Percentiles rank a stretch among this genome's conserved stretches.
Evolutionary conservation across 92 coral and sea anemone genomes (phyloP).

Genomic region (Micromussa lordhowensis): DNA sequence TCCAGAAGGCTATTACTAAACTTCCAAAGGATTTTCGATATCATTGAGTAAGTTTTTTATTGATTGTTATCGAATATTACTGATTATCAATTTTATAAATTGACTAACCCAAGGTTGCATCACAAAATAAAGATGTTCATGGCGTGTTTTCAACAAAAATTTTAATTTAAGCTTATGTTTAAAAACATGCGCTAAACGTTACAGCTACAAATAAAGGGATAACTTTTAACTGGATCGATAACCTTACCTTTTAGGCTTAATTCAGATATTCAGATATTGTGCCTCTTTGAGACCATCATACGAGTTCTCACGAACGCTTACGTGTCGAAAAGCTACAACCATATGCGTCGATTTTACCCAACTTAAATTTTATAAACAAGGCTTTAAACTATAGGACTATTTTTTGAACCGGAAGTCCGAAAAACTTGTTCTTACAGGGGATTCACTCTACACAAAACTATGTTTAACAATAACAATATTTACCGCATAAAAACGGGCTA

Average conservation of each 20-base stretch:
- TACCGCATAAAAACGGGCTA: too few relatives aligned
- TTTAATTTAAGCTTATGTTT: too few relatives aligned
- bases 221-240: not conserved
- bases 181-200: not conserved
- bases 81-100: too few relatives aligned
- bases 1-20: too few relatives aligned
- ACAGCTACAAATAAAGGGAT: too few relatives aligned
- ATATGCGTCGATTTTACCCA: not conserved
- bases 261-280: not conserved
- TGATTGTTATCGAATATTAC: too few relatives aligned
- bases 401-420: not conserved
- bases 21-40: too few relatives aligned
- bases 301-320: not conserved
- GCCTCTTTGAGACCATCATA: not conserved
- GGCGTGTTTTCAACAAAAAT: too few relatives aligned
- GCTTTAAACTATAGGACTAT: not conserved
- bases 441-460: not conserved
- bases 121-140: too few relatives aligned
- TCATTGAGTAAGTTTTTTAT: too few relatives aligned
- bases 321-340: not conserved
- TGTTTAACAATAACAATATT: too few relatives aligned
- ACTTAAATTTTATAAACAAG: not conserved
- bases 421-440: slow-evolving; percentile 1
- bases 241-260: not conserved
- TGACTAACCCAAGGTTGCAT: too few relatives aligned